These are phyloP conservation scores for Patella depressa DNA, from an alignment of 2,888 invertebrate genomes.

Conservation along the genomic window DNA sequence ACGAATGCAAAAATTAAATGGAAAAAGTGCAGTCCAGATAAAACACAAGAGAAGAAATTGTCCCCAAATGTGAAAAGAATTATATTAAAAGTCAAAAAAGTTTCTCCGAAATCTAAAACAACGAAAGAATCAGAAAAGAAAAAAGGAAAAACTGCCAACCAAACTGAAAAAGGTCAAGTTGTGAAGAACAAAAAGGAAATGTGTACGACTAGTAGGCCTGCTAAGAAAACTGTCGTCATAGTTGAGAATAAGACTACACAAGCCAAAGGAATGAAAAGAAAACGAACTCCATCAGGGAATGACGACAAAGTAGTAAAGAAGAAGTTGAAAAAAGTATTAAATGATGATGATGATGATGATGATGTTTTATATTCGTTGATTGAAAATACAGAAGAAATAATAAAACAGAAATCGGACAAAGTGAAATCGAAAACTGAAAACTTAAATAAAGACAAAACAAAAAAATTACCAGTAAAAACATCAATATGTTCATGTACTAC, in stretches of 20 bases:
- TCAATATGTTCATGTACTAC: neutral
- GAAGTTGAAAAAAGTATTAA: constrained; percentile 3
- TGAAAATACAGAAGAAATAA: constrained; percentile 21
- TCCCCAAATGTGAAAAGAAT: neutral
- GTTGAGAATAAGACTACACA: neutral
- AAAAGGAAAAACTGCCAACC: constrained; percentile 1
- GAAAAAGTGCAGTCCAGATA: neutral
- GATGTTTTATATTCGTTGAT: constrained; percentile 51
- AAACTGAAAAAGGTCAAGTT: constrained; percentile 8
- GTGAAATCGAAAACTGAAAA: neutral
- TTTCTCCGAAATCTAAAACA: neutral
- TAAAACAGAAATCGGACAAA: constrained; percentile 5
- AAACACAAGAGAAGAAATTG: neutral
- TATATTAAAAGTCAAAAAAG: neutral
- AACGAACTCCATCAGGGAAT: neutral
- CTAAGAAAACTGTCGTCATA: no score
- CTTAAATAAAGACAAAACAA: neutral
- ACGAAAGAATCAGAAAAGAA: neutral
- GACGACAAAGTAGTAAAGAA: constrained; percentile 2
- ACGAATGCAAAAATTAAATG: neutral
- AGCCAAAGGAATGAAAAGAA: neutral
- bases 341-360: constrained; percentile 43
- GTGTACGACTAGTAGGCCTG: no score
- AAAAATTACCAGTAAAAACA: neutral
- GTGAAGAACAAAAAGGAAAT: no score